phyloP scores from a whole-genome alignment of 2,113 vertebrate species.

The Podarcis muralis region DNA sequence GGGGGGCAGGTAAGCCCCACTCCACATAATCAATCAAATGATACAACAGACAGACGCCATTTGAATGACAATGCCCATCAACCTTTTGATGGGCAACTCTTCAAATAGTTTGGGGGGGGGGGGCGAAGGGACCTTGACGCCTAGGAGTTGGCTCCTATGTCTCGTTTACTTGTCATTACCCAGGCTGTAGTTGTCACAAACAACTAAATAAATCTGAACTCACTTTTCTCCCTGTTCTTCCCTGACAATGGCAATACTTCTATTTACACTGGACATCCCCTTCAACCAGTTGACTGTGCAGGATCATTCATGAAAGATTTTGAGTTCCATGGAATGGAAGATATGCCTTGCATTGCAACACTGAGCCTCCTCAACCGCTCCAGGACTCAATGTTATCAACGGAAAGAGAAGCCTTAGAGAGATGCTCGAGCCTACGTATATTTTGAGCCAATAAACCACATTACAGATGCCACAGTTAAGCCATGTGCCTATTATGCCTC shows the following conservation, averaged over 20 bases:
- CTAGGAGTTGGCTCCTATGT: no score
- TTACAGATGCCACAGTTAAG: no score
- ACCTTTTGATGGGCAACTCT: no score
- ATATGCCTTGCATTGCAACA: slow-evolving; percentile 32
- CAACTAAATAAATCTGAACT: not conserved
- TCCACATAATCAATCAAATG: no score
- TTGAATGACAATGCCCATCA: no score
- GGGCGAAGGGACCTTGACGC: no score
- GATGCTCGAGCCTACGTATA: slow-evolving; percentile 49
- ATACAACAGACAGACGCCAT: no score
- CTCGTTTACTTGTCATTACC: not conserved
- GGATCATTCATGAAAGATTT: slow-evolving; percentile 61
- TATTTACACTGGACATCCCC: not conserved
- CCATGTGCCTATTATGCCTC: no score
- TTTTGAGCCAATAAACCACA: no score
- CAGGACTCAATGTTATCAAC: slow-evolving; percentile 56
- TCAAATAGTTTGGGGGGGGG: no score
- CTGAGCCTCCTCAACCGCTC: no score
- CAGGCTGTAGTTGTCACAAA: not conserved
- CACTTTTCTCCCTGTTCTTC: not conserved
- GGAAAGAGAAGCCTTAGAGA: slow-evolving; percentile 48
- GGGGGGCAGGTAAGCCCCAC: no score
- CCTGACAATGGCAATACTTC: not conserved
- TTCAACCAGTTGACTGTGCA: not conserved
- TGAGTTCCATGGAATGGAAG: slow-evolving; percentile 53